Percentiles rank a stretch among this genome's conserved stretches.
These are phyloP conservation scores for Drosophila planitibia DNA, from an alignment of 2,888 invertebrate species.

Conservation along the genomic window DNA sequence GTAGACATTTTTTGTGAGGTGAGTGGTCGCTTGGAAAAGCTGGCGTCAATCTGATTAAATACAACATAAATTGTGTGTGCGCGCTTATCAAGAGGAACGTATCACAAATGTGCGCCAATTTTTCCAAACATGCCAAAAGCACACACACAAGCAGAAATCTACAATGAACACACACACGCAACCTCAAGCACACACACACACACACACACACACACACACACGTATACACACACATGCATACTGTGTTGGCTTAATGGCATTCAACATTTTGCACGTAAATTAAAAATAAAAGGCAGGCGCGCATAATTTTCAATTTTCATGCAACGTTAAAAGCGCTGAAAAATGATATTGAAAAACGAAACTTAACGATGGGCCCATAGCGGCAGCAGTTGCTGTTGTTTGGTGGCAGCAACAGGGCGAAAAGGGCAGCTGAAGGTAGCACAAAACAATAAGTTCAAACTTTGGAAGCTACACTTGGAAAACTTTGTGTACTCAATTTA, in stretches of 20 bases:
- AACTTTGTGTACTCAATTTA: constrained; percentile 21
- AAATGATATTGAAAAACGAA: constrained; percentile 73
- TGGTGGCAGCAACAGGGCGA: not conserved
- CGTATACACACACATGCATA: constrained; percentile 4
- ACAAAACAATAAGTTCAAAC: constrained; percentile 38
- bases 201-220: constrained; percentile 3
- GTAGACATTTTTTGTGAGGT: constrained; percentile 17
- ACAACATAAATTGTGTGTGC: constrained; percentile 64
- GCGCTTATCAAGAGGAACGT: constrained; percentile 52
- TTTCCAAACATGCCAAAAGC: constrained; percentile 49
- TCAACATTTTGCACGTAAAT: constrained; percentile 55
- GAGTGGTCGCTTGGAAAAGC: not conserved
- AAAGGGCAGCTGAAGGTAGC: not conserved
- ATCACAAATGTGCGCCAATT: constrained; percentile 61
- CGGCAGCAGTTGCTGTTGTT: constrained; percentile 1
- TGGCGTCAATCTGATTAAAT: constrained; percentile 74
- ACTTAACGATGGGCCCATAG: constrained; percentile 51
- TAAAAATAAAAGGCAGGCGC: constrained; percentile 57
- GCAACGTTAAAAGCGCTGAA: constrained; percentile 60
- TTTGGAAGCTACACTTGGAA: constrained; percentile 37
- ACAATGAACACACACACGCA: constrained; percentile 6
- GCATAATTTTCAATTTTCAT: constrained; percentile 77
- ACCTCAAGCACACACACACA: constrained; percentile 1
- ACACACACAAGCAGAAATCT: constrained; percentile 19
- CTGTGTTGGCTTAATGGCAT: constrained; percentile 35